Conservation (phyloP, 2,797 vertebrate species). For the Urosaurus nigricauda region DNA sequence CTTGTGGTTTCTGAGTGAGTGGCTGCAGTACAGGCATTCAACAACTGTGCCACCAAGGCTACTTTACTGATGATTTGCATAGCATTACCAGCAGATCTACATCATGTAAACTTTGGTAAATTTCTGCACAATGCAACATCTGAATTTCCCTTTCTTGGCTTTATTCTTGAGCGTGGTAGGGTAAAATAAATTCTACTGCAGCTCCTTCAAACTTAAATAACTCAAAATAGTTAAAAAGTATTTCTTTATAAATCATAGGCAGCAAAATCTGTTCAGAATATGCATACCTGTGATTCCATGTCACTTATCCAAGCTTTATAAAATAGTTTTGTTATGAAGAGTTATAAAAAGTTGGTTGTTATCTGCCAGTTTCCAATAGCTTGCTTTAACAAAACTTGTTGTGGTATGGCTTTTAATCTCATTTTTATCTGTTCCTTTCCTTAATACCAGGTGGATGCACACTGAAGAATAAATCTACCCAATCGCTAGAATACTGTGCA, state of each 20-base stretch:
- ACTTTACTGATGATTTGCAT: neutral
- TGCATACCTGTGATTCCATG: neutral
- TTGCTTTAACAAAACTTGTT: too few species aligned
- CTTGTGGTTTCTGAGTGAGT: too few species aligned
- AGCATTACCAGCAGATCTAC: neutral
- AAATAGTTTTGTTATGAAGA: neutral
- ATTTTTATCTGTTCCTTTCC: neutral
- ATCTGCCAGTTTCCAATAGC: neutral
- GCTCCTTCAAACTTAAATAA: neutral
- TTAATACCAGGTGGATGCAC: constrained; percentile 89
- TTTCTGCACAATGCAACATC: too few species aligned
- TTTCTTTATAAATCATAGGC: neutral
- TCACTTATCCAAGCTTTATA: neutral
- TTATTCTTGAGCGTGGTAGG: neutral
- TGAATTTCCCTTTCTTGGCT: too few species aligned
- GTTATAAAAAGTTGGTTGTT: neutral
- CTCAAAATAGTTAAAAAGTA: neutral
- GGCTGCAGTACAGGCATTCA: too few species aligned
- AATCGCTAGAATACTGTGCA: constrained; percentile 88
- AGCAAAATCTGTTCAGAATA: neutral
- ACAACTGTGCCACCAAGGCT: too few species aligned
- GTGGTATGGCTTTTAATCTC: neutral
- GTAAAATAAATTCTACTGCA: neutral
- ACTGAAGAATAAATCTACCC: constrained; percentile 86
- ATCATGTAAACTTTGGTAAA: neutral